Percentiles rank a stretch among this genome's conserved stretches.
phyloP scores from a whole-genome alignment of 2,888 invertebrate genomes.

The Nomada fabriciana region DNA sequence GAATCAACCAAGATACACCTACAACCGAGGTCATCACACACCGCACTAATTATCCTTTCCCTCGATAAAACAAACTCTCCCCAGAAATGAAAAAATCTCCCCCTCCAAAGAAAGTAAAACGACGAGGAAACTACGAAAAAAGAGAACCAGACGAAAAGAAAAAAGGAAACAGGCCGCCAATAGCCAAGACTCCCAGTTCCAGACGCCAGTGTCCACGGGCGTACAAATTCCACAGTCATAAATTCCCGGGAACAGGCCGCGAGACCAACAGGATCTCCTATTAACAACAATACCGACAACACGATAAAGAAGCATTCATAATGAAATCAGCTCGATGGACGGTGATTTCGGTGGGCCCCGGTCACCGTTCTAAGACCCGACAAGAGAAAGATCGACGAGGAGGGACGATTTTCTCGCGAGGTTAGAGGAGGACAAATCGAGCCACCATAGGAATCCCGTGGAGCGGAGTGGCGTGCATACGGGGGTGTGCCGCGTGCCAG shows the following conservation, averaged over 20 bases:
- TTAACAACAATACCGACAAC: conserved; percentile 61
- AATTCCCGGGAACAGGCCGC: conserved; percentile 25
- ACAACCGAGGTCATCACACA: too few relatives aligned
- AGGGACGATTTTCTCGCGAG: conserved; percentile 22
- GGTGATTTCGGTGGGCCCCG: conserved; percentile 49
- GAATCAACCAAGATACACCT: too few relatives aligned
- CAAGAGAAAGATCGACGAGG: not conserved
- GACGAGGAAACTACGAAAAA: not conserved
- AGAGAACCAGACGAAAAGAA: not conserved
- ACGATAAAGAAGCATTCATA: conserved; percentile 60
- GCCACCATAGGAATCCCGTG: conserved; percentile 72
- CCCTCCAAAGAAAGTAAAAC: not conserved
- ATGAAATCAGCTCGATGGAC: conserved; percentile 60
- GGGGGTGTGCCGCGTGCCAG: conserved; percentile 83
- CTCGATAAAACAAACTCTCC: too few relatives aligned
- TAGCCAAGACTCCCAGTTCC: conserved; percentile 17
- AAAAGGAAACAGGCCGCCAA: not conserved
- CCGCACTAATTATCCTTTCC: too few relatives aligned
- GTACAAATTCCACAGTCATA: conserved; percentile 49
- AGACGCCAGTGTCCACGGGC: conserved; percentile 6
- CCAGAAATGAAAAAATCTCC: not conserved
- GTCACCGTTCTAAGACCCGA: conserved; percentile 14
- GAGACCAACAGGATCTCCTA: conserved; percentile 43
- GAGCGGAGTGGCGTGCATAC: conserved; percentile 68
- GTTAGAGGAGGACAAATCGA: conserved; percentile 35